A percentile compares a stretch with the other conserved stretches of the same genome.
Evolutionary conservation across 2,797 vertebrate genomes (phyloP).

Genomic region (Botia kubotai): DNA sequence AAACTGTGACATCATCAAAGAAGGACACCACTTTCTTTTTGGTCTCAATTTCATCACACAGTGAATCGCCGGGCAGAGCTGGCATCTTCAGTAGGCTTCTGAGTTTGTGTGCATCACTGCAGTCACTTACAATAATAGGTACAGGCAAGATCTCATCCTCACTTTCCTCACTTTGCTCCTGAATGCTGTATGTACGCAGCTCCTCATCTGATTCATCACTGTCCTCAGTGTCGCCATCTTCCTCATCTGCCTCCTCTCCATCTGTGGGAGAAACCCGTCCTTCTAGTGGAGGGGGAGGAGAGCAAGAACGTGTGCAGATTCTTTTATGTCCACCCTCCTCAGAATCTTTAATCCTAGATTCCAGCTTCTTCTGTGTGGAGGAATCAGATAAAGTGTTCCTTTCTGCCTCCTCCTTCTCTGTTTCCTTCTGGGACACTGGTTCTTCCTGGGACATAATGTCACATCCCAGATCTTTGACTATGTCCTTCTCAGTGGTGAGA

Average conservation of each 20-base stretch:
- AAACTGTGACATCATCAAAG: slow-evolving; percentile 95
- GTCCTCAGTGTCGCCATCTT: slow-evolving; percentile 88
- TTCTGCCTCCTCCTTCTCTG: not conserved
- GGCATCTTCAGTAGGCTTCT: slow-evolving; percentile 91
- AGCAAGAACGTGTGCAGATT: slow-evolving; percentile 39
- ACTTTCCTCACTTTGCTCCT: slow-evolving; percentile 90
- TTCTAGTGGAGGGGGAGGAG: slow-evolving; percentile 60
- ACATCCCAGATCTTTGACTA: slow-evolving; percentile 25
- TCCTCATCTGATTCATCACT: slow-evolving; percentile 95
- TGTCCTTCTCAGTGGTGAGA: not conserved
- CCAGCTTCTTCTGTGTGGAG: slow-evolving; percentile 29
- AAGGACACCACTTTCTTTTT: slow-evolving; percentile 96
- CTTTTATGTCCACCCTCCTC: slow-evolving; percentile 44
- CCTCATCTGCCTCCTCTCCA: slow-evolving; percentile 79
- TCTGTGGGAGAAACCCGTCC: slow-evolving; percentile 59
- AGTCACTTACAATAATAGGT: slow-evolving; percentile 91
- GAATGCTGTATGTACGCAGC: slow-evolving; percentile 84
- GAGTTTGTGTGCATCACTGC: slow-evolving; percentile 84
- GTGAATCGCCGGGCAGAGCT: slow-evolving; percentile 69
- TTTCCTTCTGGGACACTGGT: slow-evolving; percentile 22
- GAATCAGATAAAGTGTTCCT: slow-evolving; percentile 15
- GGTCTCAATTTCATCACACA: slow-evolving; percentile 80
- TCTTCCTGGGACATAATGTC: slow-evolving; percentile 8
- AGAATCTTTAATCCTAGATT: slow-evolving; percentile 59
- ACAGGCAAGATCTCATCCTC: slow-evolving; percentile 83